Evolutionary conservation across 1,140 invertebrate species (phyloP), one percentile per base, ranked within the genome.

Genomic region (Ceratoteleas bidentatus): DNA sequence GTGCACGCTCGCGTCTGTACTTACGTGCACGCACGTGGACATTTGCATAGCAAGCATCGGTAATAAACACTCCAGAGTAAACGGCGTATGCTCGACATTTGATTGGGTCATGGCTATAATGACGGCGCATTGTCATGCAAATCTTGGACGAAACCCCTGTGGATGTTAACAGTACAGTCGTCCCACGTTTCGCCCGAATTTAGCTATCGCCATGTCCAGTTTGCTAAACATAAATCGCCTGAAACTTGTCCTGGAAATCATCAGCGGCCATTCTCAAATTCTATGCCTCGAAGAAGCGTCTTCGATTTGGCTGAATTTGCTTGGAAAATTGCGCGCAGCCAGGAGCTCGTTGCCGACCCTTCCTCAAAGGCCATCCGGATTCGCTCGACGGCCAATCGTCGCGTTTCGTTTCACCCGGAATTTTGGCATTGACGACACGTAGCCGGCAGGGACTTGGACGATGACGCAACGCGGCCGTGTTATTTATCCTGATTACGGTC

Each of bases 31-130:
- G 82, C 82, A 84, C 74, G 77, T 66, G 64, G 65, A 11, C 65
- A 84, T 84, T 81, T 81, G 83, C 78, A 84, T 81, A 84, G 83
- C 70, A 84, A 78, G 83, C 78, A 81, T 81, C 60, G 61, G 83
- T 84, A 81, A 84, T 84, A 84, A 84, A 81, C 78, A 84, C 78
- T 84, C 70, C 43, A 76, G 83, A 76, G 83, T 84, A 81, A 84
- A 79, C 83, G 83, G 61, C 78, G 83, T 81, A 81, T 84, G 75
- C 78, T 81, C 83, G 78, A 81, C 74, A 81, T 84, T 84, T 84
- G 83, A 84, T 84, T 84, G 78, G 83, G 83, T 84, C 77, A 81
- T 57, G 56, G 66, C 75, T 81, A 81, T 84, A 84, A 81, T 81
- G 78, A 79, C 70, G 60, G 47, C 34, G 75, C 75, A 84, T 84